Conservation (phyloP, 2,797 vertebrate genomes). For the Pseudochirops cupreus region DNA sequence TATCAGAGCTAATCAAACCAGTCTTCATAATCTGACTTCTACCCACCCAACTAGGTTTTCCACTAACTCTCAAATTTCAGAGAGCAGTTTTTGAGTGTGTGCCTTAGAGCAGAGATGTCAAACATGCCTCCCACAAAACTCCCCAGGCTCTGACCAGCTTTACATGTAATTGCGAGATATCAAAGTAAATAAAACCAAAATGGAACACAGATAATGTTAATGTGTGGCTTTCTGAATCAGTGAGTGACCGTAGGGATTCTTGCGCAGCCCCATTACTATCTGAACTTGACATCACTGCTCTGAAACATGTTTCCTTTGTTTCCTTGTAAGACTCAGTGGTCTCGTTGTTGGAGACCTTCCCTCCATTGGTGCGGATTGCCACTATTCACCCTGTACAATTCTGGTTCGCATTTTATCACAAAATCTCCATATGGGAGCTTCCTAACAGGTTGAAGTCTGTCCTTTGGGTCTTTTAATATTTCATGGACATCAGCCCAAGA, state of each 20-base stretch:
- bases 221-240: background rate
- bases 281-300: too few species aligned
- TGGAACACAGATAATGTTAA: background rate
- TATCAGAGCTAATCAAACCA: background rate
- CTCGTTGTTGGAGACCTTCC: too few species aligned
- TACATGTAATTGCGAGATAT: background rate
- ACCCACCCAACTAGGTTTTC: background rate
- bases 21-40: background rate
- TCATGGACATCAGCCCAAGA: too few species aligned
- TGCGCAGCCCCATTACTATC: too few species aligned
- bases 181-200: background rate
- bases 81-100: background rate
- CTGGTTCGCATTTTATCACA: too few species aligned
- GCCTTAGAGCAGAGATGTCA: background rate
- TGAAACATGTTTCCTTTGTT: background rate
- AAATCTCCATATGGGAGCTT: too few species aligned
- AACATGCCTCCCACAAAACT: background rate
- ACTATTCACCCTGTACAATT: too few species aligned
- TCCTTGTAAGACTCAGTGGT: too few species aligned
- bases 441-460: too few species aligned
- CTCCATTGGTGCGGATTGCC: too few species aligned
- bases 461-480: too few species aligned
- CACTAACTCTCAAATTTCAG: background rate
- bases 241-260: background rate
- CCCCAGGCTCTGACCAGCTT: background rate